Evolutionary conservation across 2,797 vertebrate species (phyloP).

Genomic region (Acomys russatus): DNA sequence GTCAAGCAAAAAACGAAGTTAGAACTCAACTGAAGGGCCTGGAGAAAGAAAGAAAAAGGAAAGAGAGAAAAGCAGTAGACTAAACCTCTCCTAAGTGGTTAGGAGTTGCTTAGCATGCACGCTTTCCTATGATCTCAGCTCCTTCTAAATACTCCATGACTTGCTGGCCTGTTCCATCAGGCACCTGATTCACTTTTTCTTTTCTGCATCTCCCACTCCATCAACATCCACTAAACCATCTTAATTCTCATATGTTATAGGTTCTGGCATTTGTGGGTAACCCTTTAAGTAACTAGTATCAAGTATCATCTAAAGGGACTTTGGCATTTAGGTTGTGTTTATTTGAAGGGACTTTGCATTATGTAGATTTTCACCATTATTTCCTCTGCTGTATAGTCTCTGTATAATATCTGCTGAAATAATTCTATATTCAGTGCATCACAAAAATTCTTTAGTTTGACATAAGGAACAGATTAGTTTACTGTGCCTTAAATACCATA

Average conservation of each 20-base stretch:
- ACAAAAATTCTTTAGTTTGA: neutral
- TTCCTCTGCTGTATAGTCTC: neutral
- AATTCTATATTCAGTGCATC: neutral
- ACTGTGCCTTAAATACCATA: neutral
- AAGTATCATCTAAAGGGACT: neutral
- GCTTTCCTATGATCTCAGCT: too few relatives aligned
- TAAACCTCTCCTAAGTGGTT: too few relatives aligned
- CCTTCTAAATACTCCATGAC: too few relatives aligned
- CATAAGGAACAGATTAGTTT: neutral
- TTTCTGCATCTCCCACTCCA: neutral
- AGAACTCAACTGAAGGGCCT: too few relatives aligned
- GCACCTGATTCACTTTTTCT: neutral
- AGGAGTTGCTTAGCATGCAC: too few relatives aligned
- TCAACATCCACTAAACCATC: neutral
- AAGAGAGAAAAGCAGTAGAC: too few relatives aligned
- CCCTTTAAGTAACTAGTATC: neutral
- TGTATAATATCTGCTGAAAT: neutral
- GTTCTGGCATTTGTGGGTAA: neutral
- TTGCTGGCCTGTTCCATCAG: neutral
- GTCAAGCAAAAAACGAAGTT: too few relatives aligned
- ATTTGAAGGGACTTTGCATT: constrained; percentile 2
- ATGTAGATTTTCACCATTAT: neutral
- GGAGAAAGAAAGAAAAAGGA: too few relatives aligned
- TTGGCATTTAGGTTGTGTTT: neutral
- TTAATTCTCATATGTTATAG: neutral